Evolutionary conservation across 1,140 invertebrate genomes (phyloP).

Genomic region (Probaryconus sp.): DNA sequence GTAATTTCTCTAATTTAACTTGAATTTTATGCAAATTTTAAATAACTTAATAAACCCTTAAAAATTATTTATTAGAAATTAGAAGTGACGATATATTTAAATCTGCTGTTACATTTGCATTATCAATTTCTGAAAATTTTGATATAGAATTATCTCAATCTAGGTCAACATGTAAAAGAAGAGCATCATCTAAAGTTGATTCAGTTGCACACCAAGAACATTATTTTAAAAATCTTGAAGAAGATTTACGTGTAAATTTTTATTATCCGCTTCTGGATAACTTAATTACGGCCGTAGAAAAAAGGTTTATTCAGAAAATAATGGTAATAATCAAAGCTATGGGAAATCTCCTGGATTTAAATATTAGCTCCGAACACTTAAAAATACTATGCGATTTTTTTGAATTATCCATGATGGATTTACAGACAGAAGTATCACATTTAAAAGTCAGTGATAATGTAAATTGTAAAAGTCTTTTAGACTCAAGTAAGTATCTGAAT

Average conservation of each 20-base stretch:
- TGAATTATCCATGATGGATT: not conserved
- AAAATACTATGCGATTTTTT: not conserved
- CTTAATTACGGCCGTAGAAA: not conserved
- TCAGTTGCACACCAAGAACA: too few relatives aligned
- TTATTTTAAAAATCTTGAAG: not conserved
- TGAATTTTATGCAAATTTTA: too few relatives aligned
- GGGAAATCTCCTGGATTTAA: not conserved
- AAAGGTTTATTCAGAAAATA: conserved; percentile 12
- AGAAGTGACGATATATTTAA: too few relatives aligned
- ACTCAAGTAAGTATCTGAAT: not conserved
- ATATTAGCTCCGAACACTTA: not conserved
- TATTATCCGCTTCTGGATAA: conserved; percentile 1
- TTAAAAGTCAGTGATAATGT: not conserved
- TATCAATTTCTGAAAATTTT: too few relatives aligned
- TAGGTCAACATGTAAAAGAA: too few relatives aligned
- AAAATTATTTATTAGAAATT: too few relatives aligned
- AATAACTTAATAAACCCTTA: too few relatives aligned
- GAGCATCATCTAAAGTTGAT: too few relatives aligned
- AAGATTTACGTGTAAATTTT: not conserved
- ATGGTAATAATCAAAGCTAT: not conserved
- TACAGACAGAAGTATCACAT: not conserved
- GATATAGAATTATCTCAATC: too few relatives aligned
- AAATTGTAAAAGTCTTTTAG: not conserved
- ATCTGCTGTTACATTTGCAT: too few relatives aligned
- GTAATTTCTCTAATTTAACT: too few relatives aligned